Evolutionary conservation across 2,888 invertebrate species (phyloP).

Genomic region (Ichneumon xanthorius): DNA sequence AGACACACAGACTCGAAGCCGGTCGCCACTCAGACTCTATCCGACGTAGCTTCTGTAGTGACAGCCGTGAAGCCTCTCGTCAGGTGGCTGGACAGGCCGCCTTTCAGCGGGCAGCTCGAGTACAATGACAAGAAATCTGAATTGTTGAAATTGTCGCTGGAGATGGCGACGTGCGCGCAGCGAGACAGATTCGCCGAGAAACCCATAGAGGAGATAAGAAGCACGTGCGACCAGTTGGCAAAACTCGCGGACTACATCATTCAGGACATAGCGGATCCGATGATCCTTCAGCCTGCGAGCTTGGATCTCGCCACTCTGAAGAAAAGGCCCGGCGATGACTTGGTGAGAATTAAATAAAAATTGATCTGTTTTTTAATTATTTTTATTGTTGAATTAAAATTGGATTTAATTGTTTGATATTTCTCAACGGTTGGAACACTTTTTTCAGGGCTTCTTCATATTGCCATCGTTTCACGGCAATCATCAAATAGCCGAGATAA

Average conservation of each 20-base stretch:
- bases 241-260: slow-evolving; percentile 94
- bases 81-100: slow-evolving; percentile 94
- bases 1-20: slow-evolving; percentile 87
- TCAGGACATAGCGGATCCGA: slow-evolving; percentile 94
- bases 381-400: background rate
- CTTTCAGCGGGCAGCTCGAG: slow-evolving; percentile 88
- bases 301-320: slow-evolving; percentile 94
- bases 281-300: slow-evolving; percentile 96
- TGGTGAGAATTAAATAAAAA: slow-evolving; percentile 84
- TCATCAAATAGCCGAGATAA: slow-evolving; percentile 94
- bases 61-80: slow-evolving; percentile 94
- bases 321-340: slow-evolving; percentile 93
- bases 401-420: background rate
- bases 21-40: slow-evolving; percentile 92
- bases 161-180: slow-evolving; percentile 96
- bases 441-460: slow-evolving; percentile 92
- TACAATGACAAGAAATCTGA: slow-evolving; percentile 90
- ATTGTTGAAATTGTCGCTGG: slow-evolving; percentile 92
- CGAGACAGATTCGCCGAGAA: slow-evolving; percentile 95
- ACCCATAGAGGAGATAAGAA: slow-evolving; percentile 91
- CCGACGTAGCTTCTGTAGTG: slow-evolving; percentile 94
- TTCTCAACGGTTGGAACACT: background rate
- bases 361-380: background rate
- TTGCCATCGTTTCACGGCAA: slow-evolving; percentile 93
- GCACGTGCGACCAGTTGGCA: slow-evolving; percentile 91